These are phyloP conservation scores for Metallyticus violacea DNA, from an alignment of 2,888 invertebrate genomes.

Conservation along the genomic window DNA sequence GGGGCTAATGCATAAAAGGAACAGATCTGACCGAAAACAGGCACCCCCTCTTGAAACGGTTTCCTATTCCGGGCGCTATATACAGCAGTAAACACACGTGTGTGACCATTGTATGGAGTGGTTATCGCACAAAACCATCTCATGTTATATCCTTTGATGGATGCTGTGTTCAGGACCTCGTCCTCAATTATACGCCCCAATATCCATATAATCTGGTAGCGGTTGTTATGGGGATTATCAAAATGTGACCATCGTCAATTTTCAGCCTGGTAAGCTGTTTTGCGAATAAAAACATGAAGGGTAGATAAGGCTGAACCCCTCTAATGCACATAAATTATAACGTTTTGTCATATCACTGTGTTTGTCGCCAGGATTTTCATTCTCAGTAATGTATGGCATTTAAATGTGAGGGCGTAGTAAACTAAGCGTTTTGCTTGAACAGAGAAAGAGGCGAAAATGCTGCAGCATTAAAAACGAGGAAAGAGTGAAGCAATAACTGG, in stretches of 20 bases:
- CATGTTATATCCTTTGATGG: neutral
- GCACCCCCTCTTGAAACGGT: no score
- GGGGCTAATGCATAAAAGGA: conserved; percentile 25
- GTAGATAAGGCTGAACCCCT: neutral
- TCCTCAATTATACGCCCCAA: neutral
- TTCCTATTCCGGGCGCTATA: neutral
- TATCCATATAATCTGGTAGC: neutral
- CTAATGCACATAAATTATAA: neutral
- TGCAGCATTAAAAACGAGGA: no score
- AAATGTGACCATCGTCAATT: neutral
- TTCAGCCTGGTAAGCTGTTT: neutral
- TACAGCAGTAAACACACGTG: neutral
- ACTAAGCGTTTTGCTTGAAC: neutral
- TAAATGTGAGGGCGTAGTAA: neutral
- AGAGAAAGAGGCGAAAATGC: neutral
- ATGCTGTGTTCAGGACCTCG: neutral
- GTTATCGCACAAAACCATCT: neutral
- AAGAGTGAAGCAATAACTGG: no score
- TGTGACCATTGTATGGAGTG: neutral
- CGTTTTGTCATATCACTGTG: neutral
- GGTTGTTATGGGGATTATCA: neutral
- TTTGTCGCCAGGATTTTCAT: neutral
- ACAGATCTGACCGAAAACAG: conserved; percentile 9
- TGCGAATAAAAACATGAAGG: neutral
- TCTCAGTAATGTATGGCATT: neutral